Percentiles rank a stretch among this genome's conserved stretches.
Evolutionary conservation across 1,140 invertebrate species (phyloP).

Genomic region (Drosophila kohkoa): DNA sequence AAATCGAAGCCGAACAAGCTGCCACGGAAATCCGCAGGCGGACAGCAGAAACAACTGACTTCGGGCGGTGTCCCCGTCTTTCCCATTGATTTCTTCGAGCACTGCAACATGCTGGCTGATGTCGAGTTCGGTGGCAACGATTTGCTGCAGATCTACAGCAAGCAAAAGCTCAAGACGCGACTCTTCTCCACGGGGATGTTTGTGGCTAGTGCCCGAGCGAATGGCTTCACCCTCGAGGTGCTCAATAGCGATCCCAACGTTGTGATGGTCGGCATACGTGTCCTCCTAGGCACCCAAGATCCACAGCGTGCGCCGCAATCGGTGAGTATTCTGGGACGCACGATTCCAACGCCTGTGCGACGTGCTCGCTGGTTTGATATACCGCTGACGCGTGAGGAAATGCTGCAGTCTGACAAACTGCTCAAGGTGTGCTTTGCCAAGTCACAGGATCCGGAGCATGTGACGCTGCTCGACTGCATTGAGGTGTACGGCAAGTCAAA

Average conservation of each 20-base stretch:
- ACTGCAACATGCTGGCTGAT: slow-evolving; percentile 95
- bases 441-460: slow-evolving; percentile 94
- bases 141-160: slow-evolving; percentile 97
- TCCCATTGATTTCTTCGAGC: slow-evolving; percentile 98
- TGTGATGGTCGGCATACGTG: slow-evolving; percentile 94
- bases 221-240: slow-evolving; percentile 95
- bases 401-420: slow-evolving; percentile 96
- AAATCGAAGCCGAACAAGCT: slow-evolving; percentile 51
- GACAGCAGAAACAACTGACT: slow-evolving; percentile 85
- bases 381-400: slow-evolving; percentile 97
- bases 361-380: slow-evolving; percentile 97
- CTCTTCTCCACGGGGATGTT: slow-evolving; percentile 96
- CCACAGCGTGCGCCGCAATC: slow-evolving; percentile 91
- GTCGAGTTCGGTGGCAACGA: slow-evolving; percentile 98
- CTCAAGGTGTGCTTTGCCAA: slow-evolving; percentile 95
- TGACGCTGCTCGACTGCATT: slow-evolving; percentile 97
- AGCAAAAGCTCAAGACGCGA: slow-evolving; percentile 96
- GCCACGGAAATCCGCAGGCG: slow-evolving; percentile 73
- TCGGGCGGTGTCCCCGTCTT: slow-evolving; percentile 86
- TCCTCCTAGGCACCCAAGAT: slow-evolving; percentile 95
- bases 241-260: slow-evolving; percentile 94
- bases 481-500: slow-evolving; percentile 97
- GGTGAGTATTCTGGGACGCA: slow-evolving; percentile 92
- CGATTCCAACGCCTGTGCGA: slow-evolving; percentile 90
- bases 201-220: slow-evolving; percentile 94